phyloP scores from a whole-genome alignment of 2,797 vertebrate genomes.

The Heteromormyrus szaboi region DNA sequence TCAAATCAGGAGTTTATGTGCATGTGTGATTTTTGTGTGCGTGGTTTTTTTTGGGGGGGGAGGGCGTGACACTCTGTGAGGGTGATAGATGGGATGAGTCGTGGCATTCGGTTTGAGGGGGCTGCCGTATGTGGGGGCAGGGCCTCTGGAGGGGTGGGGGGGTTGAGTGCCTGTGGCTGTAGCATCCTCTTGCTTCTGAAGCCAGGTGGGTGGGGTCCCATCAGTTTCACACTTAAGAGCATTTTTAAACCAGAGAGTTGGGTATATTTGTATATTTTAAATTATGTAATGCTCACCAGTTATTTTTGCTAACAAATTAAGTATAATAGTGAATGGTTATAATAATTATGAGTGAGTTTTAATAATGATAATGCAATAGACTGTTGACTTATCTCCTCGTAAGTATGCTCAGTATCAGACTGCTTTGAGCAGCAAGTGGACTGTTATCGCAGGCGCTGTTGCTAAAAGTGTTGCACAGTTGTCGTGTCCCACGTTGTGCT shows the following conservation, averaged over 20 bases:
- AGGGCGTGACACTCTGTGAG: constrained; percentile 19
- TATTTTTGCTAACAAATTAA: constrained; percentile 67
- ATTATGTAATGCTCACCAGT: constrained; percentile 64
- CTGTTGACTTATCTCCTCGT: constrained; percentile 53
- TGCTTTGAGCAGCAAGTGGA: constrained; percentile 3
- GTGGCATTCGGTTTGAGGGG: constrained; percentile 16
- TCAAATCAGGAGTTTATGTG: constrained; percentile 1
- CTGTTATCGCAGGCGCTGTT: constrained; percentile 19
- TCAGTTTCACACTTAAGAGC: constrained; percentile 52
- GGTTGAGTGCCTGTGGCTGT: constrained; percentile 8
- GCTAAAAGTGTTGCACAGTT: background rate
- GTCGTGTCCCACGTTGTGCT: background rate
- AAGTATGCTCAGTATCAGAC: constrained; percentile 34
- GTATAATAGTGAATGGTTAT: constrained; percentile 56
- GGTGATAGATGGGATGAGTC: background rate
- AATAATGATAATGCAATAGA: constrained; percentile 59
- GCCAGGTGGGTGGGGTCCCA: constrained; percentile 41
- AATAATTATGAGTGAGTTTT: constrained; percentile 52
- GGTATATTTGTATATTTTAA: constrained; percentile 67
- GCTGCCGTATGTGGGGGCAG: background rate
- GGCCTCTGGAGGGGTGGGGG: background rate
- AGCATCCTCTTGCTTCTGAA: constrained; percentile 31
- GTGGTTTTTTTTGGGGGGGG: constrained; percentile 29
- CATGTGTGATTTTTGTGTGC: background rate
- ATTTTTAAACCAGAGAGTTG: constrained; percentile 60